phyloP scores from a whole-genome alignment of 2,888 invertebrate species.

The Neria commutata region DNA sequence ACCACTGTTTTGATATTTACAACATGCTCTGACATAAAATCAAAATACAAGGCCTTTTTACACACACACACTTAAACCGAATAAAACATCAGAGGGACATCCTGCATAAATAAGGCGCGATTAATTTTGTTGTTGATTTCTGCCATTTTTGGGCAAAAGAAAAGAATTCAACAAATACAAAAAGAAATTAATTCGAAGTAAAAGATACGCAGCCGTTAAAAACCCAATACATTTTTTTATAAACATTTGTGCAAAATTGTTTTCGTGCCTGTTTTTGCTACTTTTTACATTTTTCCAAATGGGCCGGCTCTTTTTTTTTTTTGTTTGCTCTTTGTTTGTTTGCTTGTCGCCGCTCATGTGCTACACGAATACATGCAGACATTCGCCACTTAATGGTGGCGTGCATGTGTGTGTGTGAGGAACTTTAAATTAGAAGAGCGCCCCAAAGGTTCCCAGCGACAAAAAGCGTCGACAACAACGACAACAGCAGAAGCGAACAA shows the following conservation, averaged over 20 bases:
- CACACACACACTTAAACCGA: too few species aligned
- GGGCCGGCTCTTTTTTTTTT: conserved; percentile 24
- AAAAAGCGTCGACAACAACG: conserved; percentile 2
- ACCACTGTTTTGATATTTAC: too few species aligned
- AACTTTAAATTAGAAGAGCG: conserved; percentile 54
- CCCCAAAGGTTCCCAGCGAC: conserved; percentile 28
- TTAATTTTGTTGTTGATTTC: background rate
- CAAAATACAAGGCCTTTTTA: too few species aligned
- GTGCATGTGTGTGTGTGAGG: conserved; percentile 16
- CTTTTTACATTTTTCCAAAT: conserved; percentile 5
- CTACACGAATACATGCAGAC: conserved; percentile 28
- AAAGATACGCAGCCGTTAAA: too few species aligned
- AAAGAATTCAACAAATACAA: background rate
- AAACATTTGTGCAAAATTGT: conserved; percentile 39
- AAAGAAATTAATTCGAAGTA: conserved; percentile 29
- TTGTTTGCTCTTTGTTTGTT: conserved; percentile 7
- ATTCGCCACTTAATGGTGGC: background rate
- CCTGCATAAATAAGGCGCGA: background rate
- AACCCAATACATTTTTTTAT: conserved; percentile 43
- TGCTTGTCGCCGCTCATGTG: conserved; percentile 35
- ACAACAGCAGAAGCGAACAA: conserved; percentile 17
- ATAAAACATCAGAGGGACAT: too few species aligned
- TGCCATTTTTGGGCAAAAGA: conserved; percentile 1
- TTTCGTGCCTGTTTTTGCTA: conserved; percentile 43
- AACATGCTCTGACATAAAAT: too few species aligned